Conservation (phyloP, 2,888 invertebrate genomes). For the Loripinus fragilis region DNA sequence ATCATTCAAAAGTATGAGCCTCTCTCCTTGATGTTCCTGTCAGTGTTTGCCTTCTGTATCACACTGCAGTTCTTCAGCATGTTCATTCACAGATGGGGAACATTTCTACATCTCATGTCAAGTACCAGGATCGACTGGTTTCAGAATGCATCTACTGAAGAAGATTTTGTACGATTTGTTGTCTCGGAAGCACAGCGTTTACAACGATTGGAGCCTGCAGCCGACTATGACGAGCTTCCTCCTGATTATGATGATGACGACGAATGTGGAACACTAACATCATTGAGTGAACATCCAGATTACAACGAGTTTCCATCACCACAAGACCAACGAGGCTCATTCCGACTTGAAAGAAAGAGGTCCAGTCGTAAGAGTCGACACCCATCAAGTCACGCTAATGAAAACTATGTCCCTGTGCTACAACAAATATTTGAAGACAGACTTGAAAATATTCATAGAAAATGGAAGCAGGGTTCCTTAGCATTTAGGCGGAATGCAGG, state of each 20-base stretch:
- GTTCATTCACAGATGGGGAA: slow-evolving; percentile 79
- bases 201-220: slow-evolving; percentile 74
- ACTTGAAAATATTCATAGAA: slow-evolving; percentile 71
- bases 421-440: slow-evolving; percentile 77
- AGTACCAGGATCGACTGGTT: slow-evolving; percentile 77
- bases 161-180: slow-evolving; percentile 77
- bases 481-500: slow-evolving; percentile 57
- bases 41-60: slow-evolving; percentile 75
- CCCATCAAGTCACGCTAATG: slow-evolving; percentile 52
- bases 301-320: slow-evolving; percentile 58
- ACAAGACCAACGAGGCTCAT: slow-evolving; percentile 30
- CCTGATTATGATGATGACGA: slow-evolving; percentile 66
- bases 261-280: slow-evolving; percentile 35
- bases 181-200: slow-evolving; percentile 75
- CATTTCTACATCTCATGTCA: slow-evolving; percentile 79
- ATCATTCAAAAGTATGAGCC: slow-evolving; percentile 77
- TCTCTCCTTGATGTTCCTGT: slow-evolving; percentile 73
- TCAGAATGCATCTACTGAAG: slow-evolving; percentile 72
- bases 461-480: slow-evolving; percentile 66
- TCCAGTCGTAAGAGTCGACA: slow-evolving; percentile 43
- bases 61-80: slow-evolving; percentile 76
- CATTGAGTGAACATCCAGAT: slow-evolving; percentile 40
- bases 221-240: slow-evolving; percentile 73
- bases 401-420: slow-evolving; percentile 67
- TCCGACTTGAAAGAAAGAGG: slow-evolving; percentile 34